Base-by-base conservation (phyloP, 2,797 vertebrate species). In the Etheostoma perlongum region DNA sequence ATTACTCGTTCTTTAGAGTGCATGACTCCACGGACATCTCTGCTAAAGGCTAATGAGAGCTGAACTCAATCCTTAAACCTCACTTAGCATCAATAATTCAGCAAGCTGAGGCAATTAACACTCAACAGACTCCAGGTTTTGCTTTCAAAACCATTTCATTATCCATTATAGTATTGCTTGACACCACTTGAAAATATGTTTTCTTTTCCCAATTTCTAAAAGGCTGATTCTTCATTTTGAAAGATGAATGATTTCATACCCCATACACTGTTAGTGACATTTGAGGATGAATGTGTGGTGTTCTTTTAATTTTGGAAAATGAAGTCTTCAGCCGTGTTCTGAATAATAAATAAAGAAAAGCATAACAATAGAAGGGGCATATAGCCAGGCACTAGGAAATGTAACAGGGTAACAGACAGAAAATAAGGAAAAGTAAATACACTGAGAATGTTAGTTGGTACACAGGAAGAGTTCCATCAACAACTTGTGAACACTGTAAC, bases 11-110 rank as follows among this genome's bases (percentile, higher is more conserved):
- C 89, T 83, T 70, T 10, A 10, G 81, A 84, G 88, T 85, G 85
- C 75, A 66, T 7, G 78, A 86, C 87, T 88, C 86, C 4, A 19
- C 59, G 74, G 79, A 89, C 76, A 84, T 67, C 81, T 79, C 83
- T 52, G 79, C 81, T 83, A 74, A 89, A 89, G 83, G 86, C 84
- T 93, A 93, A 94, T 94, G 88, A 94, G 85, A n/a, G 72, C 73
- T 84, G 82, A 87, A 88, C 70, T 80, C 77, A 72, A 89, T 74
- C 82, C 85, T 85, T 85, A 89, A 87, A 87, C 84, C 84, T 88
- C 85, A 89, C 81, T 86, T 92, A 81, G 79, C 82, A 94, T 93
- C 88, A 93, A 93, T 92, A 91, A 93, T 92, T 92, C 85, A 92
- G 66, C 69, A 88, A 81, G 89, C 60, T 30, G 15, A 75, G 75